Conservation (phyloP, 2,797 vertebrate genomes). For the Danio albolineatus region DNA sequence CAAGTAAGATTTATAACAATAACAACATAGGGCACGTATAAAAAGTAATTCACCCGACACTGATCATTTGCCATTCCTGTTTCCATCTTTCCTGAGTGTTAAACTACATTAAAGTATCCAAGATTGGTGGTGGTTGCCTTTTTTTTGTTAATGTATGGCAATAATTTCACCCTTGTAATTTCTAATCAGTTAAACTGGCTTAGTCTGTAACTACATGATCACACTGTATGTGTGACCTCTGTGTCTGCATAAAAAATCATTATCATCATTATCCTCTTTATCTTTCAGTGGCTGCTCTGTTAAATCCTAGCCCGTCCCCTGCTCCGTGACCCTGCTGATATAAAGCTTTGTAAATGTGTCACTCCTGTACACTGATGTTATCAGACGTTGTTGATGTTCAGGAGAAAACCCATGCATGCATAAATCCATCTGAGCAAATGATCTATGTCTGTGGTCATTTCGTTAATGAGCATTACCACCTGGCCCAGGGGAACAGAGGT, state of each 20-base stretch:
- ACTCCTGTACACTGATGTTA: constrained; percentile 20
- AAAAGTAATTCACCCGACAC: too few relatives aligned
- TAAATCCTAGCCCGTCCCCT: constrained; percentile 6
- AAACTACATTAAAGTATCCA: too few relatives aligned
- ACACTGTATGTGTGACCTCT: neutral
- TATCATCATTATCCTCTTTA: constrained; percentile 18
- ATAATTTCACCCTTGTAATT: neutral
- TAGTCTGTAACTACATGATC: neutral
- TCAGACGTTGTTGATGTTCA: neutral
- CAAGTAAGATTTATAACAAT: too few relatives aligned
- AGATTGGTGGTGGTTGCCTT: too few relatives aligned
- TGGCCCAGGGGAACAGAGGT: neutral
- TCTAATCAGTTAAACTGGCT: neutral
- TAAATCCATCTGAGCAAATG: constrained; percentile 4
- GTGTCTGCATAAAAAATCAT: neutral
- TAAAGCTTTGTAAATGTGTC: constrained; percentile 29
- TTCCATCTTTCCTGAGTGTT: too few relatives aligned
- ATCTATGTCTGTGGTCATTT: constrained; percentile 14
- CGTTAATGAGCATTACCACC: constrained; percentile 7
- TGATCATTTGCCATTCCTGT: too few relatives aligned
- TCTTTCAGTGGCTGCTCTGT: neutral
- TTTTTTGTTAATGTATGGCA: neutral
- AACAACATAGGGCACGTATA: too few relatives aligned
- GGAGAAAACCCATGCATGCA: neutral
- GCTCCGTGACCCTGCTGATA: neutral